Conservation (phyloP, 1,140 invertebrate genomes). For the Aphidius gifuensis region DNA sequence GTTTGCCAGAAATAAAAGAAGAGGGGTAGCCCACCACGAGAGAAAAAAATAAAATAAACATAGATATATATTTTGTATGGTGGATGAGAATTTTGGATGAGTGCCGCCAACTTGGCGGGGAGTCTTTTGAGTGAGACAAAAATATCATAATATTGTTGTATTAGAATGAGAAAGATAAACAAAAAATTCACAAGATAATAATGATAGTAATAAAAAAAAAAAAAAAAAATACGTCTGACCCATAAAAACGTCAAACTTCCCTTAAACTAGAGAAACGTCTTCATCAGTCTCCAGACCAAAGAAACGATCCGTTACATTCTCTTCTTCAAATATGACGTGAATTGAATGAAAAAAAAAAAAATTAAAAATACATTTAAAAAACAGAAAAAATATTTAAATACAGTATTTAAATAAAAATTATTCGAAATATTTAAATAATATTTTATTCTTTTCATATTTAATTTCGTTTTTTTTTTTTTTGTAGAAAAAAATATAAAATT, state of each 20-base stretch:
- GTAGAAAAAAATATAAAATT: too few relatives aligned
- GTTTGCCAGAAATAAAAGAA: conserved; percentile 5
- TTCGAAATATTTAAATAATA: background rate
- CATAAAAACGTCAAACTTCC: conserved; percentile 58
- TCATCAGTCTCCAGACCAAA: conserved; percentile 49
- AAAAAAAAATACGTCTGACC: conserved; percentile 41
- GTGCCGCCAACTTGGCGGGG: conserved; percentile 5
- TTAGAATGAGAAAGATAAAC: conserved; percentile 23
- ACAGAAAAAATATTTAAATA: background rate
- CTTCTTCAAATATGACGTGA: conserved; percentile 10
- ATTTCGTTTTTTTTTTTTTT: too few relatives aligned
- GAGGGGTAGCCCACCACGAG: conserved; percentile 15
- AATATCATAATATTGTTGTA: background rate
- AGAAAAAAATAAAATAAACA: conserved; percentile 19
- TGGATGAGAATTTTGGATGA: conserved; percentile 1
- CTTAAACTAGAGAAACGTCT: conserved; percentile 57
- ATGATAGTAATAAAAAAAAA: conserved; percentile 34
- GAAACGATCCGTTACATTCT: conserved; percentile 25
- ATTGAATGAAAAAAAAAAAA: background rate
- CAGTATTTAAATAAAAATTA: background rate
- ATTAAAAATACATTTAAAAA: background rate
- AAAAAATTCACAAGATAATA: conserved; percentile 25
- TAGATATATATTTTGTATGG: conserved; percentile 14
- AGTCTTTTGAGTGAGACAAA: conserved; percentile 18
- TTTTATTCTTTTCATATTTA: too few relatives aligned